Evolutionary conservation across 2,888 invertebrate genomes (phyloP), one percentile per base, ranked within the genome.

Genomic region (Marasmarcha lunaedactyla): DNA sequence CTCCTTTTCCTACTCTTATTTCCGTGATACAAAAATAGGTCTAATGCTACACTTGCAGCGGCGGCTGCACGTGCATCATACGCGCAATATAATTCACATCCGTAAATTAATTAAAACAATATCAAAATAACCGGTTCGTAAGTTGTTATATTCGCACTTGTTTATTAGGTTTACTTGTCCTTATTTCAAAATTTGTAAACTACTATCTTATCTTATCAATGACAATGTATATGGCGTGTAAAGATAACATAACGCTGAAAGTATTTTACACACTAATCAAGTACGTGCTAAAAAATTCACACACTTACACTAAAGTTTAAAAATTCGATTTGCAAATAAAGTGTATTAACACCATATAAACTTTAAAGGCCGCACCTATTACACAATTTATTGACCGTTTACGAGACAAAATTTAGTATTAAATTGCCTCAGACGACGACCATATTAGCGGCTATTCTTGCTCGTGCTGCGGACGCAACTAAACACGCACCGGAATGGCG

Each of bases 21-120:
- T 83, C 83, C 81, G 83, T 83, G 73, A 72, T 74, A 79, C 83
- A 72, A 81, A 83, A 83, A 83, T 83, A 83, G 81, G 73, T 59
- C 62, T 62, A 65, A 66, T 71, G 77, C 67, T 70, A 77, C 76
- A 77, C 78, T 78, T 76, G 74, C 71, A 76, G 59, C 67, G 71
- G 62, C 60, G 71, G 71, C 63, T 72, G 59, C 72, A 72, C 77
- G 72, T 79, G 79, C 73, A 62, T 78, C 76, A 72, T 71, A 62
- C 58, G 56, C 46, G 53, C 50, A 40, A 48, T 59, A 53, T 50
- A 57, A 61, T 43, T 41, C 40, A 45, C 46, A 45, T 36, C 39
- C 48, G 45, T 49, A 46, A 50, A 50, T 43, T 46, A 48, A 49
- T 51, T 53, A 51, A 50, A 51, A 49, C 35, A 40, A 51, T 43